Percentiles rank a stretch among this genome's conserved stretches.
These are phyloP conservation scores for Microplitis manilae DNA, from an alignment of 2,888 invertebrate species.

Conservation along the genomic window DNA sequence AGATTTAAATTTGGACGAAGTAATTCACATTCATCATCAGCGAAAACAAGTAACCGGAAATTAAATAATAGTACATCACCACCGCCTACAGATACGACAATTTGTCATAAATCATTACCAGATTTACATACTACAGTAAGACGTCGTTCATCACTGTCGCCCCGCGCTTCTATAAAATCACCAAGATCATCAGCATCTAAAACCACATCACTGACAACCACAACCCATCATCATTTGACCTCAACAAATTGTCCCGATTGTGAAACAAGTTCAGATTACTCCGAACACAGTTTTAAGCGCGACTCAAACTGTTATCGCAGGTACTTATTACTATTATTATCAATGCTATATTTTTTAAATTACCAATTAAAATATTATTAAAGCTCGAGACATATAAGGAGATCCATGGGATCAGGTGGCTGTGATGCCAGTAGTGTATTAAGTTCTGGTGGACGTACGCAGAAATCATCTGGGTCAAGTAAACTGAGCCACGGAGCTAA, in stretches of 20 bases:
- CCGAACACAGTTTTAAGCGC: conserved; percentile 69
- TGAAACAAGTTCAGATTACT: conserved; percentile 70
- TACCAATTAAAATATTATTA: conserved; percentile 4
- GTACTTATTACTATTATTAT: conserved; percentile 50
- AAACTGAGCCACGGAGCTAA: conserved; percentile 70
- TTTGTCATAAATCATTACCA: conserved; percentile 86
- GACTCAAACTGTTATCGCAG: conserved; percentile 67
- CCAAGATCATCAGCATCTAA: conserved; percentile 51
- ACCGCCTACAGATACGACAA: conserved; percentile 62
- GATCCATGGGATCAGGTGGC: conserved; percentile 67
- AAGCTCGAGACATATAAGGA: conserved; percentile 67
- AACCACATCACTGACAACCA: neutral
- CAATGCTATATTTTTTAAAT: conserved; percentile 6
- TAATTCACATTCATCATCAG: conserved; percentile 67
- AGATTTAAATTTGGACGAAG: conserved; percentile 69
- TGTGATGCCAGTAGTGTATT: conserved; percentile 69
- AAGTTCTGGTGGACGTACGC: conserved; percentile 75
- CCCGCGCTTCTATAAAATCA: conserved; percentile 66
- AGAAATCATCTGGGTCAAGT: conserved; percentile 70
- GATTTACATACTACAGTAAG: conserved; percentile 77
- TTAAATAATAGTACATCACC: conserved; percentile 56
- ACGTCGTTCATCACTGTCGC: conserved; percentile 67
- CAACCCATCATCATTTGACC: conserved; percentile 57
- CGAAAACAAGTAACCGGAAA: conserved; percentile 60
- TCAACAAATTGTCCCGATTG: conserved; percentile 67